Conservation (phyloP, 2,888 invertebrate species). For the Zygogramma bicolorata region DNA sequence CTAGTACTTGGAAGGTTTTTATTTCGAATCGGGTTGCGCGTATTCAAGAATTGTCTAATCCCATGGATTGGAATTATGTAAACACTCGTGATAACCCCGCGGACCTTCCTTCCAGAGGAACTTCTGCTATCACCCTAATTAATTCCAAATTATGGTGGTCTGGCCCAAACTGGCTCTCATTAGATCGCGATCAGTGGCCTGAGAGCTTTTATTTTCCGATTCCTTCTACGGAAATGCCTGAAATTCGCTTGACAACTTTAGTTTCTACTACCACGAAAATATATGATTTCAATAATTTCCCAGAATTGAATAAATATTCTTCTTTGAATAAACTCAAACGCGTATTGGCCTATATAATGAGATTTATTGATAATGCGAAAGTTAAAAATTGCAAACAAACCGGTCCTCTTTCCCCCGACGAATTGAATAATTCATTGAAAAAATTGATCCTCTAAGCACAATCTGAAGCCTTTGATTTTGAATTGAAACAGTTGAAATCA, state of each 20-base stretch:
- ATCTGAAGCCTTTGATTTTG: background rate
- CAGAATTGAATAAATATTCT: background rate
- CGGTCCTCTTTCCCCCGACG: background rate
- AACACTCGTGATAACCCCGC: slow-evolving; percentile 38
- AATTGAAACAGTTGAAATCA: background rate
- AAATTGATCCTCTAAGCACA: slow-evolving; percentile 3
- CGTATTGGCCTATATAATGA: slow-evolving; percentile 12
- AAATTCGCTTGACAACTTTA: background rate
- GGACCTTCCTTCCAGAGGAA: slow-evolving; percentile 32
- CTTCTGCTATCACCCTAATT: background rate
- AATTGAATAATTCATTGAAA: background rate
- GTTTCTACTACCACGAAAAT: background rate
- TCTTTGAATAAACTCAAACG: slow-evolving; percentile 7
- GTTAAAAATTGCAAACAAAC: too few relatives aligned
- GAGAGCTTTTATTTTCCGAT: background rate
- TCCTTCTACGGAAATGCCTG: background rate
- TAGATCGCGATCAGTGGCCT: background rate
- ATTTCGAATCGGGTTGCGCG: slow-evolving; percentile 39
- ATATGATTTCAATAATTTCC: background rate
- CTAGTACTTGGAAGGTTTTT: slow-evolving; percentile 27
- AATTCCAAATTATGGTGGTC: slow-evolving; percentile 1
- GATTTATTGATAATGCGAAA: slow-evolving; percentile 28
- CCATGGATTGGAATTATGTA: slow-evolving; percentile 37
- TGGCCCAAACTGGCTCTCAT: background rate
- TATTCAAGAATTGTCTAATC: slow-evolving; percentile 30